Evolutionary conservation across 2,113 vertebrate genomes (phyloP), one percentile per base, ranked within the genome.

Genomic region (Erinaceus europaeus): DNA sequence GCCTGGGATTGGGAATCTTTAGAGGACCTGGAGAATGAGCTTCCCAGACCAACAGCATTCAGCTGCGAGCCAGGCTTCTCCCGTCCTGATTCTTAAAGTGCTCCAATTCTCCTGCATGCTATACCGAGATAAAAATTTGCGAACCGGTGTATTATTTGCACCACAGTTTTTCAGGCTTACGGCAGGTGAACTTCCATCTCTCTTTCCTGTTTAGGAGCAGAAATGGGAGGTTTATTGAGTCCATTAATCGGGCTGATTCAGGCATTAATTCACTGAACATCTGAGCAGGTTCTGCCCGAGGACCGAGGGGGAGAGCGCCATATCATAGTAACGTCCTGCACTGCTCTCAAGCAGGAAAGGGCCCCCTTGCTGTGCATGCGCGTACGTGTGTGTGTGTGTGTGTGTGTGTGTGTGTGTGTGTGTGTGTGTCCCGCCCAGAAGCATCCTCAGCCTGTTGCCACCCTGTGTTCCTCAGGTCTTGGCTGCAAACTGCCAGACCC

Each of bases 91-190:
- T 67, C 84, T 38, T 6, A 34, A 74, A 83, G 36, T 50, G 25
- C 27, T 40, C 50, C 38, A 23, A 38, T 73, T 46, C 36, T 46
- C 13, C 36, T 42, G 21, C 21, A 27, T 87, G 65, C 89, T 81
- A 74, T 55, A n/a, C 55, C 71, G 57, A 52, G 59, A 40, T 93
- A 55, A 65, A 86, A 81, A 73, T 48, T 87, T 89, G 46, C 42
- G 32, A 91, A 27, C 72, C 80, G 68, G 55, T 17, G 18, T 88
- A 29, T 84, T 73, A 85, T 86, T 75, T 83, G 80, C 52, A 59
- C 72, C 29, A 69, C 0, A 77, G 53, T 50, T 72, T 75, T 82
- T 64, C 29, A 65, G 67, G 32, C 55, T 76, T 74, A 34, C 53
- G 68, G 0, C 9, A 12, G 48, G 50, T 42, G 23, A 32, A 44